These are phyloP conservation scores for Serrognathus titanus DNA, from an alignment of 2,888 invertebrate genomes.

Conservation along the genomic window DNA sequence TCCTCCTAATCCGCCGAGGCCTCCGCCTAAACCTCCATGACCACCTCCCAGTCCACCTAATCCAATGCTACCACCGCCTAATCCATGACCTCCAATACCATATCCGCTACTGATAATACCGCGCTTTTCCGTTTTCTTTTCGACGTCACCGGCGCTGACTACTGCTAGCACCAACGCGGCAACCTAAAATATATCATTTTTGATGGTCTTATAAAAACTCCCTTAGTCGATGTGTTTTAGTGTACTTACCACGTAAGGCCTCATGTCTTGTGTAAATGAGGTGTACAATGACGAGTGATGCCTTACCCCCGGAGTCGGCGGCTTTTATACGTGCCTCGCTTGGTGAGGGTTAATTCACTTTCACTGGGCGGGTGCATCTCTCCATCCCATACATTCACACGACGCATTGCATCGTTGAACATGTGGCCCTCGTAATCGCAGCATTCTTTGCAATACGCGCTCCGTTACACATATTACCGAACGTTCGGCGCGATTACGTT, in stretches of 20 bases:
- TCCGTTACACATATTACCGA: neutral
- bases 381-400: conserved; percentile 23
- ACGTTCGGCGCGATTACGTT: too few relatives aligned
- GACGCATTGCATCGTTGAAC: conserved; percentile 19
- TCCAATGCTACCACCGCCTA: conserved; percentile 22
- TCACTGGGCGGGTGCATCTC: conserved; percentile 30
- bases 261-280: conserved; percentile 25
- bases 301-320: conserved; percentile 23
- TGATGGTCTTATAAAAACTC: neutral
- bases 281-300: conserved; percentile 28
- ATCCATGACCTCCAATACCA: conserved; percentile 24
- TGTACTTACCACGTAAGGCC: conserved; percentile 21
- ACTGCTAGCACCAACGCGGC: conserved; percentile 33
- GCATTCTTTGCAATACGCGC: conserved; percentile 8
- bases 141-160: conserved; percentile 19
- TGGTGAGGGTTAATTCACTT: conserved; percentile 31
- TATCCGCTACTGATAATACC: conserved; percentile 28
- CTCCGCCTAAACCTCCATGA: conserved; percentile 13
- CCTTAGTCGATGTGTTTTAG: neutral
- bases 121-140: conserved; percentile 20
- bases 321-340: conserved; percentile 24
- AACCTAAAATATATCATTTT: conserved; percentile 31
- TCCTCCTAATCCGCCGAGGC: conserved; percentile 22
- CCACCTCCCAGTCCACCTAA: conserved; percentile 18
- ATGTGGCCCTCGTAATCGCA: conserved; percentile 10